Percentiles rank a stretch among this genome's conserved stretches.
phyloP scores from a whole-genome alignment of 2,113 vertebrate genomes.

The Osmerus mordax region DNA sequence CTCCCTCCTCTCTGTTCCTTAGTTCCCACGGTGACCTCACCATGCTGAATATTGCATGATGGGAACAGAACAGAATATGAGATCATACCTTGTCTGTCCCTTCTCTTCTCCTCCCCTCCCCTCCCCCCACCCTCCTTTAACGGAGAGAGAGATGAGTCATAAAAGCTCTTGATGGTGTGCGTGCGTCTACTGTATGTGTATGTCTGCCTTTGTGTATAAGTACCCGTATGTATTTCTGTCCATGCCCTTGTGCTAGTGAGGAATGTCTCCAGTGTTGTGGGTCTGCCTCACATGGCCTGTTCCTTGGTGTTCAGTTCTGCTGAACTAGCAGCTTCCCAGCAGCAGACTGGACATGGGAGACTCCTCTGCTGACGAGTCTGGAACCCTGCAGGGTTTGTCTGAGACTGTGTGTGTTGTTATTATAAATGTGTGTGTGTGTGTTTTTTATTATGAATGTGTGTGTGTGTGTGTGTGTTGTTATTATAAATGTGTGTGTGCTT shows the following conservation, averaged over 20 bases:
- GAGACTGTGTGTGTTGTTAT: not conserved
- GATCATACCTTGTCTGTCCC: constrained; percentile 48
- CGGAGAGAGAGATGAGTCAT: constrained; percentile 38
- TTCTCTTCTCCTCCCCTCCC: not conserved
- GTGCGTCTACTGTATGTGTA: not conserved
- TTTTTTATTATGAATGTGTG: not conserved
- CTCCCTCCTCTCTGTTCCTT: constrained; percentile 4
- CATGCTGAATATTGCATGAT: constrained; percentile 29
- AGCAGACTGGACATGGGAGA: not conserved
- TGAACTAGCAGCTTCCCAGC: not conserved
- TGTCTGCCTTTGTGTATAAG: not conserved
- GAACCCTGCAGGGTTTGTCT: not conserved
- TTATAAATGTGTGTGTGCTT: not conserved
- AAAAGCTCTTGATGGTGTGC: constrained; percentile 13
- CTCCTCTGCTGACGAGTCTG: not conserved
- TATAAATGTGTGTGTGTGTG: not conserved
- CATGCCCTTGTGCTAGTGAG: not conserved
- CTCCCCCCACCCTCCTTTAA: not conserved
- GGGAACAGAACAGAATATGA: constrained; percentile 32
- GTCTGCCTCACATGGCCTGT: not conserved
- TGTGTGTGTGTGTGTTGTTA: not conserved
- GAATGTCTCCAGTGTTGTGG: not conserved
- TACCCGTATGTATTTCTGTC: not conserved
- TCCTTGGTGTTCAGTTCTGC: not conserved
- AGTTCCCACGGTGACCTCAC: constrained; percentile 39